These are phyloP conservation scores for Aphidoletes aphidimyza DNA, from an alignment of 2,888 invertebrate species.

Conservation along the genomic window DNA sequence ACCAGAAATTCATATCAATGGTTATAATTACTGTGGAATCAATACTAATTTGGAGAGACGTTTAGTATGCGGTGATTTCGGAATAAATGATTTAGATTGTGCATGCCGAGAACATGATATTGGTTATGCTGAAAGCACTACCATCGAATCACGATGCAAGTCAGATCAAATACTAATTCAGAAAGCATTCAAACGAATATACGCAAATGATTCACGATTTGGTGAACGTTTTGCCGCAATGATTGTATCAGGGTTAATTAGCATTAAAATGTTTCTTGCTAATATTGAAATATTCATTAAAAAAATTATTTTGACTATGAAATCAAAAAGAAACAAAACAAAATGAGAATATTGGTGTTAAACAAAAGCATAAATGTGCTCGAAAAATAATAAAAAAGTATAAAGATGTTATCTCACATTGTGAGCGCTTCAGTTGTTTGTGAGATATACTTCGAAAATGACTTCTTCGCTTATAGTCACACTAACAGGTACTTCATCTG, in stretches of 20 bases:
- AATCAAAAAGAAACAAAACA: no score
- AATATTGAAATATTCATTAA: not conserved
- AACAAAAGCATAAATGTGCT: no score
- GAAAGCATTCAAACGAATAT: not conserved
- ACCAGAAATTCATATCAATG: constrained; percentile 53
- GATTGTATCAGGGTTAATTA: constrained; percentile 11
- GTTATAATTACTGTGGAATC: constrained; percentile 60
- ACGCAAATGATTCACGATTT: not conserved
- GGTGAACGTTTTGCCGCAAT: constrained; percentile 11
- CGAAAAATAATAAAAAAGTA: no score
- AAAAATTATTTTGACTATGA: no score
- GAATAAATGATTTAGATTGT: constrained; percentile 59
- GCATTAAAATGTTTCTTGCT: not conserved
- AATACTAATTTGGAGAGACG: constrained; percentile 60
- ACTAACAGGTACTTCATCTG: no score
- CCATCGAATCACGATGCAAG: not conserved
- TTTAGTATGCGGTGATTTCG: constrained; percentile 59
- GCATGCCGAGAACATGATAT: constrained; percentile 59
- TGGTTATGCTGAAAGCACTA: constrained; percentile 54
- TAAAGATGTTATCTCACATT: no score
- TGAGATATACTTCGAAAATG: not conserved
- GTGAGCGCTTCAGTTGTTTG: no score
- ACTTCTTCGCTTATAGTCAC: no score
- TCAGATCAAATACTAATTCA: not conserved
- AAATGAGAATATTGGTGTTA: no score